phyloP scores from a whole-genome alignment of 1,140 invertebrate species.

The Eriocheir sinensis region DNA sequence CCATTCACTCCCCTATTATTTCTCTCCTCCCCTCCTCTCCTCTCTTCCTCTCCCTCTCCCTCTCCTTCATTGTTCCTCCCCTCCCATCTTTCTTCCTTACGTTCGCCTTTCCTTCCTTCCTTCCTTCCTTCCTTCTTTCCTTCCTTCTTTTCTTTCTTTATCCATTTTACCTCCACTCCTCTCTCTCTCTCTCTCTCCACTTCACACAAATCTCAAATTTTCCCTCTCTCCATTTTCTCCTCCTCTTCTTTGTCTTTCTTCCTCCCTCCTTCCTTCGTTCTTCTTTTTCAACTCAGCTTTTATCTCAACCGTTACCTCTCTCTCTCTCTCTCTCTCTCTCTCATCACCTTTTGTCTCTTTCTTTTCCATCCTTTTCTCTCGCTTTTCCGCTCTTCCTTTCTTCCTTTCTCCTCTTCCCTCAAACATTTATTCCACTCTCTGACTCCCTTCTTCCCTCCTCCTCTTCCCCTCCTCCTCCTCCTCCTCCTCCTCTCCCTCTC shows the following conservation, averaged over 20 bases:
- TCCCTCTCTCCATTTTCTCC: background rate
- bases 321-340: too few species aligned
- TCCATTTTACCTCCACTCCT: background rate
- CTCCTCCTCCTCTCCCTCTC: too few species aligned
- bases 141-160: background rate
- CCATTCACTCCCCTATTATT: background rate
- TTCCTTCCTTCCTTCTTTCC: background rate
- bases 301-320: too few species aligned
- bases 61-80: background rate
- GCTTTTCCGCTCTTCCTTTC: too few species aligned
- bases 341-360: too few species aligned
- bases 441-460: too few species aligned
- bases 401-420: too few species aligned
- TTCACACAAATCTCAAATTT: background rate
- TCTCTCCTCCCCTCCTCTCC: background rate
- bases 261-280: background rate
- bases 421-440: too few species aligned
- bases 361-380: too few species aligned
- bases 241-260: too few species aligned
- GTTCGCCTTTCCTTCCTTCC: background rate
- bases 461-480: too few species aligned
- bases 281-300: too few species aligned
- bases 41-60: background rate
- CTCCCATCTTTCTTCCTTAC: background rate
- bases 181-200: background rate